Conservation (phyloP, 2,113 vertebrate species). For the Myotis lucifugus region DNA sequence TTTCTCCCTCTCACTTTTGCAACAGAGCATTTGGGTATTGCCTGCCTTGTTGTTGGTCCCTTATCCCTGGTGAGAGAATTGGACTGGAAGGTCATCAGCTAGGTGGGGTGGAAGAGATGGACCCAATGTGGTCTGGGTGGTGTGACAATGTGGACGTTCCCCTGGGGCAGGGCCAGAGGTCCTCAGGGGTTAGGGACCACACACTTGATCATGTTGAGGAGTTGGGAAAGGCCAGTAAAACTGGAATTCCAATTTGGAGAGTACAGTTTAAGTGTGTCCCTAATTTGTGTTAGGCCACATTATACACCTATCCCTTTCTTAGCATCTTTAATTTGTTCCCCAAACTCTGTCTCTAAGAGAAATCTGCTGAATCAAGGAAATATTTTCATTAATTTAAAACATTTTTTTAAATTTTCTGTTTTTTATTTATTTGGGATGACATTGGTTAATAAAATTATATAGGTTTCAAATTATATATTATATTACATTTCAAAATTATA, state of each 20-base stretch:
- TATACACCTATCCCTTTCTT: background rate
- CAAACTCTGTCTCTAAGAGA: background rate
- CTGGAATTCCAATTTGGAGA: background rate
- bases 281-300: background rate
- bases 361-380: conserved; percentile 22
- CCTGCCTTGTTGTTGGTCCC: background rate
- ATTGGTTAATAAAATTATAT: background rate
- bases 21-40: background rate
- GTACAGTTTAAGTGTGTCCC: background rate
- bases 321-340: background rate
- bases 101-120: background rate
- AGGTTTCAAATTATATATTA: background rate
- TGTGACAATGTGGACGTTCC: background rate
- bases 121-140: background rate
- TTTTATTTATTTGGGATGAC: background rate
- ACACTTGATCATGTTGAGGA: background rate
- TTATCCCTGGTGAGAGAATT: background rate
- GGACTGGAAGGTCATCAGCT: background rate
- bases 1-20: background rate
- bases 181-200: background rate
- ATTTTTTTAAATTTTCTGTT: background rate
- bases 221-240: background rate
- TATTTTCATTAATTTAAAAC: background rate
- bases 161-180: background rate
- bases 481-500: background rate